Conservation (phyloP, 2,113 vertebrate species). For the Heterocephalus glaber region DNA sequence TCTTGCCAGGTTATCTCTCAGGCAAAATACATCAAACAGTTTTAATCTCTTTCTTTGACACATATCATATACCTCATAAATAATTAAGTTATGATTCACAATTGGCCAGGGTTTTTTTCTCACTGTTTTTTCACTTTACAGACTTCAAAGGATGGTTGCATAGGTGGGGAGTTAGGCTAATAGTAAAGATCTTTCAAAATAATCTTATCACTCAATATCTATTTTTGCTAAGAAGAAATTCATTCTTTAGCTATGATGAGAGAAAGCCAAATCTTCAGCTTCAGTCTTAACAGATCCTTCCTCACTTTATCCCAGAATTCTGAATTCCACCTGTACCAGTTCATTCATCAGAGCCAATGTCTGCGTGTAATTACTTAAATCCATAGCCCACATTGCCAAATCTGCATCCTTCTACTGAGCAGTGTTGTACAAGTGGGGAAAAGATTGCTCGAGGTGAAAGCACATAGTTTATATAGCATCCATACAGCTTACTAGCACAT, state of each 20-base stretch:
- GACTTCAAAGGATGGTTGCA: conserved; percentile 62
- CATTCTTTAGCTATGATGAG: conserved; percentile 22
- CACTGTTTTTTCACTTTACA: not conserved
- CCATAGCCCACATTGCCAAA: not conserved
- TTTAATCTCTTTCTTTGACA: conserved; percentile 58
- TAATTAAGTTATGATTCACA: conserved; percentile 66
- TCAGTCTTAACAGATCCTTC: conserved; percentile 51
- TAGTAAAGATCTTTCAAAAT: conserved; percentile 60
- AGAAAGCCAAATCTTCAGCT: conserved; percentile 23
- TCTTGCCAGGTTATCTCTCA: conserved; percentile 10
- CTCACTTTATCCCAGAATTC: not conserved
- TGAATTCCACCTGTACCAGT: conserved; percentile 43
- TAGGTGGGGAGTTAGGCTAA: not conserved
- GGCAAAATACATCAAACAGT: conserved; percentile 58
- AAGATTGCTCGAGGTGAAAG: conserved; percentile 52
- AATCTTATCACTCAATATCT: conserved; percentile 56
- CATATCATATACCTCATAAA: conserved; percentile 56
- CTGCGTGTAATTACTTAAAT: not conserved
- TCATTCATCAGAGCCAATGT: conserved; percentile 7
- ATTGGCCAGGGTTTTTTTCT: conserved; percentile 33
- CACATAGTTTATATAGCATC: conserved; percentile 53
- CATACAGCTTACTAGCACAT: not conserved
- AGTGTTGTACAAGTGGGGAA: not conserved
- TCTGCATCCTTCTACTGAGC: not conserved
- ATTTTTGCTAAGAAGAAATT: conserved; percentile 43